A percentile compares a stretch with the other conserved stretches of the same genome.
Conservation (phyloP, 2,797 vertebrate species). For the Phoebastria nigripes region DNA sequence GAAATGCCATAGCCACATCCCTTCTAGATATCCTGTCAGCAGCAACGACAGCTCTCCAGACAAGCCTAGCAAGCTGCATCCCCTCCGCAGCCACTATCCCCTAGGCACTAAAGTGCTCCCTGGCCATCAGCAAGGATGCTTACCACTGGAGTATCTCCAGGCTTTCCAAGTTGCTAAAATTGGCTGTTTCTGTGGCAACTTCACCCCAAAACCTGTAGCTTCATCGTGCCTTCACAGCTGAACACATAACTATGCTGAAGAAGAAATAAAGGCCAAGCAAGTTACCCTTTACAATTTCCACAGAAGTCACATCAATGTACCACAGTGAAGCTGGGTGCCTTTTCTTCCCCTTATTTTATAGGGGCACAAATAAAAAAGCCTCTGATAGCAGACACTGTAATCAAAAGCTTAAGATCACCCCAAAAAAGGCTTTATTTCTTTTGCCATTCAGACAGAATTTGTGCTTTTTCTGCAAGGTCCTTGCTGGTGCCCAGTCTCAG, state of each 20-base stretch:
- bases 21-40: not conserved
- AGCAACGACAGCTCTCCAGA: not conserved
- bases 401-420: not conserved
- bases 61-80: not conserved
- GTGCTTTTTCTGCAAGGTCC: not conserved
- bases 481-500: not conserved
- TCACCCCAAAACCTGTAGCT: not conserved
- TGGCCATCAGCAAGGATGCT: not conserved
- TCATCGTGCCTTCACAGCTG: not conserved
- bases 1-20: not conserved
- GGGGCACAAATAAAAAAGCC: not conserved
- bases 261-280: not conserved
- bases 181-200: slow-evolving; percentile 14
- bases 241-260: slow-evolving; percentile 10
- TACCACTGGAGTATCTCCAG: not conserved
- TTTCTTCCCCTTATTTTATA: slow-evolving; percentile 5
- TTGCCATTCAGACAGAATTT: not conserved
- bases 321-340: not conserved
- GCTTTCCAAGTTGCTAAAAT: not conserved
- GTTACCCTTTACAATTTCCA: not conserved
- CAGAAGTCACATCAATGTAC: not conserved
- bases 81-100: not conserved
- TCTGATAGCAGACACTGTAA: not conserved
- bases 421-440: not conserved
- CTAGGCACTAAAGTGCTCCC: not conserved